Conservation (phyloP, 2,888 invertebrate genomes). For the Scaptomyza reducta region DNA sequence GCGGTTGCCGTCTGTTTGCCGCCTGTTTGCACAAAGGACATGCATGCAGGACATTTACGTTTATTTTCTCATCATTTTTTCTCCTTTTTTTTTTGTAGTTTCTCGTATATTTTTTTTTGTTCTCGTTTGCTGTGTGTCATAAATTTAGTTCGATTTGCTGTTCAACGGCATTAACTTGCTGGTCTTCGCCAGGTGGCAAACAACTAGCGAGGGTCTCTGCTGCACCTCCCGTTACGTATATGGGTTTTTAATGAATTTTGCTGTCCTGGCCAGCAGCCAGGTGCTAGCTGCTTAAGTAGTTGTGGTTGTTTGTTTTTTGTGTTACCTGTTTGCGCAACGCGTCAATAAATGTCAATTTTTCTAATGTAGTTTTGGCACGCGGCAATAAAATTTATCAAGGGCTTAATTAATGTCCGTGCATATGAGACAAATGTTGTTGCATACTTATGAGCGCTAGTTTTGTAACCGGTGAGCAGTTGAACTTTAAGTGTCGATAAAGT, state of each 20-base stretch:
- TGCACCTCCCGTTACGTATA: slow-evolving; percentile 1
- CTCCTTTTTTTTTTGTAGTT: slow-evolving; percentile 29
- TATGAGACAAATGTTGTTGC: slow-evolving; percentile 35
- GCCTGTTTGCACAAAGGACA: slow-evolving; percentile 78
- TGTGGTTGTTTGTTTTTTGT: slow-evolving; percentile 24
- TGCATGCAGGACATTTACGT: slow-evolving; percentile 61
- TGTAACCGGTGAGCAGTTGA: neutral
- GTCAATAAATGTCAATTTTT: slow-evolving; percentile 70
- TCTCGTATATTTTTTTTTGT: slow-evolving; percentile 29
- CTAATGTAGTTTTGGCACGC: slow-evolving; percentile 69
- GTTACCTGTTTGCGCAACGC: neutral
- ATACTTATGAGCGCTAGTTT: slow-evolving; percentile 43
- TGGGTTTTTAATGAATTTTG: slow-evolving; percentile 41
- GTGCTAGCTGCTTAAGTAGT: slow-evolving; percentile 56
- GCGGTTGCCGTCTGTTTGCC: slow-evolving; percentile 74
- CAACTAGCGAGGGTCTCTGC: slow-evolving; percentile 28
- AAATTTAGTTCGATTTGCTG: slow-evolving; percentile 80
- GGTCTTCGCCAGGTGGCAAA: slow-evolving; percentile 24
- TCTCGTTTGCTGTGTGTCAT: slow-evolving; percentile 64
- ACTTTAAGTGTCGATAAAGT: neutral
- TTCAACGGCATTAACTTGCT: slow-evolving; percentile 71
- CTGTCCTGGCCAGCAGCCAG: slow-evolving; percentile 16
- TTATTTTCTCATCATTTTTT: slow-evolving; percentile 28
- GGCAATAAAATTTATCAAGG: slow-evolving; percentile 70
- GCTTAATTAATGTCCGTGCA: slow-evolving; percentile 64